A percentile compares a stretch with the other conserved stretches of the same genome.
phyloP scores from a whole-genome alignment of 2,113 vertebrate genomes.

The Oncorhynchus gorbuscha region DNA sequence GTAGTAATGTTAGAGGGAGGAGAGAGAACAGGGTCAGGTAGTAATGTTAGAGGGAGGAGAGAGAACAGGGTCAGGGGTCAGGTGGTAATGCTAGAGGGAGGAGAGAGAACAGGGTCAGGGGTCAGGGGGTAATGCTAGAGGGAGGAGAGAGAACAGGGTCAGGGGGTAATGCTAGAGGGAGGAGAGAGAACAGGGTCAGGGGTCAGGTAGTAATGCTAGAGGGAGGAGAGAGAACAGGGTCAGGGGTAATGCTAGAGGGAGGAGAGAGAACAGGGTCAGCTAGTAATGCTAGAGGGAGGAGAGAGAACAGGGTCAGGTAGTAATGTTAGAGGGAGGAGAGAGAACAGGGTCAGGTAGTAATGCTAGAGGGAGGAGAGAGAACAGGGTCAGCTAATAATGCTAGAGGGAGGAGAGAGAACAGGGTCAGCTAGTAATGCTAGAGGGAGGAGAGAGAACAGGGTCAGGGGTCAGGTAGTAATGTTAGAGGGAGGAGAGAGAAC shows the following conservation, averaged over 20 bases:
- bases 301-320: no score
- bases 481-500: no score
- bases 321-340: no score
- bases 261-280: neutral
- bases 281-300: conserved; percentile 68
- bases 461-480: no score
- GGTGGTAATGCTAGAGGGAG: conserved; percentile 11
- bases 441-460: conserved; percentile 14
- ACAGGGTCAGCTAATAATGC: no score
- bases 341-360: no score
- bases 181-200: neutral
- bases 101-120: neutral
- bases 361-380: no score
- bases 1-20: conserved; percentile 81
- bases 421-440: conserved; percentile 66
- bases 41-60: conserved; percentile 68
- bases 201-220: conserved; percentile 75
- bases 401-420: no score
- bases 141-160: conserved; percentile 14
- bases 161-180: conserved; percentile 84
- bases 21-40: neutral
- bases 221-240: conserved; percentile 8
- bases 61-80: no score
- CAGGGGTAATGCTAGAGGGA: conserved; percentile 5
- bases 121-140: conserved; percentile 79